These are phyloP conservation scores for Halcyon leucocephala DNA, from an alignment of 2,797 vertebrate genomes.

Conservation along the genomic window DNA sequence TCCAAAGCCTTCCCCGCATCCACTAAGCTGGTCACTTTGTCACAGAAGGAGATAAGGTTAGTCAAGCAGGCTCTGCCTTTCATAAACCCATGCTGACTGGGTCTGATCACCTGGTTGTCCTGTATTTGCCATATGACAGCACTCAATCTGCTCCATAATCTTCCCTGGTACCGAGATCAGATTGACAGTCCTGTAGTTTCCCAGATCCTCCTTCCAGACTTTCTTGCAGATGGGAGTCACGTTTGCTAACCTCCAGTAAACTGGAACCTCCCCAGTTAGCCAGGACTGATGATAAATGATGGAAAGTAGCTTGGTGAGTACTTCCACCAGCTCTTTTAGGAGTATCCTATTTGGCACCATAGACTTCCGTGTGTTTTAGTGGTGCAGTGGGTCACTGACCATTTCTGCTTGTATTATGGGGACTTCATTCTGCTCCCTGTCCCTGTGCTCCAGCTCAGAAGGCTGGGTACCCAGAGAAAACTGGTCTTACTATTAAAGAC, in stretches of 20 bases:
- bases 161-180: background rate
- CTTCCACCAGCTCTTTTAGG: background rate
- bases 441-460: background rate
- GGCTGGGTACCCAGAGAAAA: background rate
- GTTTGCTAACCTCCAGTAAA: background rate
- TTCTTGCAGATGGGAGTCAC: background rate
- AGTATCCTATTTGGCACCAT: background rate
- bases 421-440: background rate
- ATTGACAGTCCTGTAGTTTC: background rate
- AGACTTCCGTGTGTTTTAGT: background rate
- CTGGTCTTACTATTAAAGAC: background rate
- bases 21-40: background rate
- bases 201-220: background rate
- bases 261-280: background rate
- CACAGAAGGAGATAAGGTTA: background rate
- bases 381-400: background rate
- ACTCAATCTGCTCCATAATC: background rate
- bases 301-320: background rate
- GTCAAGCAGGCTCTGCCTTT: background rate
- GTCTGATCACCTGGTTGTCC: background rate
- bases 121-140: background rate
- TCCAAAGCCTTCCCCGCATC: background rate
- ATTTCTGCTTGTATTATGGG: background rate
- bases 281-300: background rate
- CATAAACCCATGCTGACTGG: background rate